These are phyloP conservation scores for Nomada hirtipes DNA, from an alignment of 2,888 invertebrate species.

Conservation along the genomic window DNA sequence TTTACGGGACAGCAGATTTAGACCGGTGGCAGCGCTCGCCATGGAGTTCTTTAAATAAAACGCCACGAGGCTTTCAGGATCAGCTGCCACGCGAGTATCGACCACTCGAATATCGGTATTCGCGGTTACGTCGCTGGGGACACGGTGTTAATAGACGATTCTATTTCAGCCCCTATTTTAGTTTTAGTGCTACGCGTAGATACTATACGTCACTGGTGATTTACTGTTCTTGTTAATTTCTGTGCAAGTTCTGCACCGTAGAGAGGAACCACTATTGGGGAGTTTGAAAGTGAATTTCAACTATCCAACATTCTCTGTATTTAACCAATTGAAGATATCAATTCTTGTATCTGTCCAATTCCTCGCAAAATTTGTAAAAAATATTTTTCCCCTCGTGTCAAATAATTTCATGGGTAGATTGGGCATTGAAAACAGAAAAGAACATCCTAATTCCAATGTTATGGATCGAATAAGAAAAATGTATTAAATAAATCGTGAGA, in stretches of 20 bases:
- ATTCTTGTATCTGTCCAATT: too few species aligned
- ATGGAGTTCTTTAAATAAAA: conserved; percentile 60
- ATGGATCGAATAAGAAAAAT: neutral
- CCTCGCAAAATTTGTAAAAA: too few species aligned
- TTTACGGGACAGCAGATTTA: conserved; percentile 68
- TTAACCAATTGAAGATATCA: too few species aligned
- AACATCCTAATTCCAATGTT: neutral
- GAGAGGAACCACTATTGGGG: too few species aligned
- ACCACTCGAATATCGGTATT: conserved; percentile 47
- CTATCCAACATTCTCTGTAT: too few species aligned
- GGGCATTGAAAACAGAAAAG: neutral
- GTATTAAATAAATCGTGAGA: too few species aligned
- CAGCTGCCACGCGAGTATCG: conserved; percentile 55
- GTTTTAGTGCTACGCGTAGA: too few species aligned
- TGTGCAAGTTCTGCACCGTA: too few species aligned
- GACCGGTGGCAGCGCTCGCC: conserved; percentile 55
- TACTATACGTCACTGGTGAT: neutral
- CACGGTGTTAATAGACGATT: neutral
- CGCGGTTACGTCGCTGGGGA: conserved; percentile 9
- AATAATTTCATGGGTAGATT: too few species aligned
- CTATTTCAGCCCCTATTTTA: neutral
- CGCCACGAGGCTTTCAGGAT: conserved; percentile 53
- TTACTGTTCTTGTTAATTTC: neutral
- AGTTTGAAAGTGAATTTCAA: too few species aligned
- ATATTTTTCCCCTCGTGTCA: too few species aligned